These are phyloP conservation scores for Drosophila kikkawai DNA, from an alignment of 1,140 invertebrate genomes.

Conservation along the genomic window DNA sequence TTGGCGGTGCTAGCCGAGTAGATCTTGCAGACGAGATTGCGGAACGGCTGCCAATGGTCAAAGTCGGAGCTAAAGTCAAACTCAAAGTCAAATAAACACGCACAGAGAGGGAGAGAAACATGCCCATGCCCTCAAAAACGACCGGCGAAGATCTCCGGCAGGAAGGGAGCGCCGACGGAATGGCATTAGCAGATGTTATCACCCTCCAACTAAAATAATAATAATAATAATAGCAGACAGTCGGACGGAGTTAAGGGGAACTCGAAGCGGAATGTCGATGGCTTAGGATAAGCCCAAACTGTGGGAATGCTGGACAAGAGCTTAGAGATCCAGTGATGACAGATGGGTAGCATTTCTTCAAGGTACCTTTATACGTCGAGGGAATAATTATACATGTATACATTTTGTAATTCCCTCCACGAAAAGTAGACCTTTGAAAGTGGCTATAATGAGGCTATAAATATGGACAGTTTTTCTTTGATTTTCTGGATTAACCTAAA, in stretches of 20 bases:
- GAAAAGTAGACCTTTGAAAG: background rate
- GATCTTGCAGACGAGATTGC: constrained; percentile 60
- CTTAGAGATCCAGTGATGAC: constrained; percentile 22
- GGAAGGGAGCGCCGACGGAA: constrained; percentile 59
- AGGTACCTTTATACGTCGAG: background rate
- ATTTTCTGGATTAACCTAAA: no score
- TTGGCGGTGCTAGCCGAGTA: constrained; percentile 68
- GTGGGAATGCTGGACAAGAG: constrained; percentile 7
- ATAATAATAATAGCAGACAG: constrained; percentile 58
- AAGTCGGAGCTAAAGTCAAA: constrained; percentile 28
- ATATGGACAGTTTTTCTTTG: fast-evolving
- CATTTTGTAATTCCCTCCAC: background rate
- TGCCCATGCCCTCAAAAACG: constrained; percentile 38
- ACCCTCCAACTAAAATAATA: constrained; percentile 54
- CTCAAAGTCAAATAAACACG: constrained; percentile 78
- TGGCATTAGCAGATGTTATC: constrained; percentile 69
- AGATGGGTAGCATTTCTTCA: constrained; percentile 5
- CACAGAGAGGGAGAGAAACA: constrained; percentile 44
- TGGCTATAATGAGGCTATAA: background rate
- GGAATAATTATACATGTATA: background rate
- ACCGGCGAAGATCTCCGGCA: constrained; percentile 23
- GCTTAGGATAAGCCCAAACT: constrained; percentile 24
- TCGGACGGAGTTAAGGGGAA: constrained; percentile 18
- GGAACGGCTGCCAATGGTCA: constrained; percentile 53
- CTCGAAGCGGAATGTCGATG: constrained; percentile 25